phyloP scores from a whole-genome alignment of 2,113 vertebrate species.

The Pseudorasbora parva region DNA sequence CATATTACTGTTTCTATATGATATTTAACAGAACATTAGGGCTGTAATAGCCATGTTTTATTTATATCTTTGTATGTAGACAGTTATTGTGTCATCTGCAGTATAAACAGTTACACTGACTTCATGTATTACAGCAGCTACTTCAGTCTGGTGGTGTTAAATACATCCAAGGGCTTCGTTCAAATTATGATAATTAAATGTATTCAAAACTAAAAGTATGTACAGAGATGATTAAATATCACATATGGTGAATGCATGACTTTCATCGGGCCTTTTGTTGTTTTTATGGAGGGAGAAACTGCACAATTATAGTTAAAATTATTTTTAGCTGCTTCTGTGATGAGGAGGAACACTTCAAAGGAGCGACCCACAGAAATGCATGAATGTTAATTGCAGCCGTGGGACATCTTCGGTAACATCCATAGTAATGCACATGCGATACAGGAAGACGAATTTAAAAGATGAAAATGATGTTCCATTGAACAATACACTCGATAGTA shows the following conservation, averaged over 20 bases:
- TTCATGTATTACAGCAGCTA: too few relatives aligned
- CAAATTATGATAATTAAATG: not conserved
- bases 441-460: not conserved
- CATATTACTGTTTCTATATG: too few relatives aligned
- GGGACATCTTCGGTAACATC: not conserved
- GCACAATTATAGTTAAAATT: not conserved
- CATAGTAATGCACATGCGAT: not conserved
- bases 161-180: not conserved
- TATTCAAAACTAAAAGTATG: not conserved
- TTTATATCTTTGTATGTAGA: too few relatives aligned
- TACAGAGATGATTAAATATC: not conserved
- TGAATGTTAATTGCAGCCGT: not conserved
- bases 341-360: slow-evolving; percentile 9
- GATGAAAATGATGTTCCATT: not conserved
- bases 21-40: too few relatives aligned
- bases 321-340: slow-evolving; percentile 11
- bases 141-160: not conserved
- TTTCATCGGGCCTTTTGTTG: slow-evolving; percentile 9
- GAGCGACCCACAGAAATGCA: not conserved
- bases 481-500: not conserved
- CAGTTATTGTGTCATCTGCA: too few relatives aligned
- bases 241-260: not conserved
- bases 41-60: too few relatives aligned
- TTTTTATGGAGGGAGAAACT: not conserved
- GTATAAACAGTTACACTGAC: too few relatives aligned